Evolutionary conservation across 2,113 vertebrate species (phyloP), one percentile per base, ranked within the genome.

Genomic region (Indicator indicator): DNA sequence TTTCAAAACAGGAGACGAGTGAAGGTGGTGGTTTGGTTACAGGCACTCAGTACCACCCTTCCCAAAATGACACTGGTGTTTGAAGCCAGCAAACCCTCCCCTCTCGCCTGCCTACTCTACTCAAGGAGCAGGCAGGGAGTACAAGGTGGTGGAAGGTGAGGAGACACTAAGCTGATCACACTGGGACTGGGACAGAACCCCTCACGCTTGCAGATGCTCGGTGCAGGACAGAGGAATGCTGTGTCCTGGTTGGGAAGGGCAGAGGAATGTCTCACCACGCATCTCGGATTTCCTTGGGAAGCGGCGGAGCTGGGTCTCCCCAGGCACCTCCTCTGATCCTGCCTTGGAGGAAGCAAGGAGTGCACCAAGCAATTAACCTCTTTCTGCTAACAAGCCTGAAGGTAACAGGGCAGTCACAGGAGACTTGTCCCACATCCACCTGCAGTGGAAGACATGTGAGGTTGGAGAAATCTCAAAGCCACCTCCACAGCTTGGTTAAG

Each of bases 31-130:
- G 12, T 56, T 82, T 32, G 52, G 30, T 59, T 11, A 13, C 16
- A 19, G 63, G 40, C 24, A 48, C 46, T 14, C 23, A 81, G 52
- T 64, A 28, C 10, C 4, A 1, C 48, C 38, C 18, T 52, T 70
- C 62, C 76, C 3, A 1, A 58, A 93, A 36, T 0, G 0, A 12
- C 2, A 0, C 12, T 10, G 0, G 9, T 0, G 0, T 17, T 20
- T 6, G 26, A 58, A 17, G 17, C 28, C 24, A 17, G 16, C 8
- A 2, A 7, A 40, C 12, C 21, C 18, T 44, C 62, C 38, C 30
- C 72, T 20, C 62, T 10, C 32, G 50, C 36, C 46, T n/a, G 38
- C 48, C 69, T 18, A 1, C 69, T 14, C 0, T 0, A 88, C 71
- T 44, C 0, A 0, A 17, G 9, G 8, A 32, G 12, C 8, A 0